Base-by-base conservation (phyloP, 2,113 vertebrate genomes). In the Erythrocercus mccallii region DNA sequence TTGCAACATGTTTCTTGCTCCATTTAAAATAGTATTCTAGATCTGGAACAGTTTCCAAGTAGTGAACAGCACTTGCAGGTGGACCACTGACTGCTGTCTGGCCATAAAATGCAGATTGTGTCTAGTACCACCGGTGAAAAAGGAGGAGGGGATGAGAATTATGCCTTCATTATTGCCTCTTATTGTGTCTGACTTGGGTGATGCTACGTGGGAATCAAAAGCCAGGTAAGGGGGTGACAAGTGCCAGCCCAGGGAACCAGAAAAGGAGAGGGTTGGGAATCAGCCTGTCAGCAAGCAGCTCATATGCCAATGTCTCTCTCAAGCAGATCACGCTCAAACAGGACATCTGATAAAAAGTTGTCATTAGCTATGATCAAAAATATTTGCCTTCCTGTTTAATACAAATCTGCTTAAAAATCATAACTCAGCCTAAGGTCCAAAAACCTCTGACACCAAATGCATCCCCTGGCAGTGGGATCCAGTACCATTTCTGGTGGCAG, bases 71-170 rank as follows among this genome's bases (percentile, higher is more conserved):
- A 38, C 12, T 57, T 53, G 18, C 27, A 48, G 13, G 15, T 60
- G 15, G 40, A 31, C 12, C 11, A 24, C 35, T 1, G 2, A 30
- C 11, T 0, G 1, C 31, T 2, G 0, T 6, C 62, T 62, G 30
- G 10, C 12, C 37, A 56, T 33, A 78, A 92, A 81, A 74, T 9
- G 12, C 27, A 65, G 11, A 19, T 14, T 86, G 15, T 25, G 61
- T 7, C 22, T 33, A 23, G 10, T 44, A 48, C 3, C 5, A 82
- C 22, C 15, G 53, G 18, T 64, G 44, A 66, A 91, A 86, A 91
- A 56, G 9, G 15, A 64, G 20, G 2, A 44, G 2, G 7, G 54
- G 14, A 18, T 35, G 15, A 11, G 13, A 94, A 53, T 10, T 44
- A 24, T 15, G 7, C 33, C 71, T 47, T 60, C 16, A 93, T n/a